Conservation (phyloP, 2,888 invertebrate species). For the Cantharis rufa region DNA sequence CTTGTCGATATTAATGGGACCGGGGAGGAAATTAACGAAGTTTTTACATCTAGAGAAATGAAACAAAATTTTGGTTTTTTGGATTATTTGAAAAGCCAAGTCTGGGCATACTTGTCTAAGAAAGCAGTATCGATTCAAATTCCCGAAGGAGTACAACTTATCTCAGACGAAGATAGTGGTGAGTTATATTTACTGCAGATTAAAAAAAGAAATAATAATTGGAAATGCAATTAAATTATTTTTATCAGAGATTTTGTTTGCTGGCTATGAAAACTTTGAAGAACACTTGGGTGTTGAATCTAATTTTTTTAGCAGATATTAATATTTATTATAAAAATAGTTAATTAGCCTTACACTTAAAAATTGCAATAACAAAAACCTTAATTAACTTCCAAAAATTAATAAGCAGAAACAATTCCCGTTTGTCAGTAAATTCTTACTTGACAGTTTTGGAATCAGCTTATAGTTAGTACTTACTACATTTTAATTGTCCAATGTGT, state of each 20-base stretch:
- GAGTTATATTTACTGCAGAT: not conserved
- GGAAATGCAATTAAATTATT: not conserved
- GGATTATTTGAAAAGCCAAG: not conserved
- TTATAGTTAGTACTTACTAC: not conserved
- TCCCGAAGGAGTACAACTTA: not conserved
- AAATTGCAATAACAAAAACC: not conserved
- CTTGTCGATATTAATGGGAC: not conserved
- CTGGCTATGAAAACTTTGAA: not conserved
- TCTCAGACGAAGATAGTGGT: not conserved
- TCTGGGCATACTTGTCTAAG: not conserved
- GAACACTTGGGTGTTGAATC: no score
- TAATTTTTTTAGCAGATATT: not conserved
- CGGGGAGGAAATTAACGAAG: not conserved
- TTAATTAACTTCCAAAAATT: not conserved
- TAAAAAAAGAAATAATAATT: not conserved
- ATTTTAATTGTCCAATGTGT: not conserved
- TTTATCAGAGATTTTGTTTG: not conserved
- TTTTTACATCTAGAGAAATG: not conserved
- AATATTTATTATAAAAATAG: not conserved
- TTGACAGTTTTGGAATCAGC: not conserved
- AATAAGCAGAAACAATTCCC: not conserved
- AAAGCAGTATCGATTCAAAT: not conserved
- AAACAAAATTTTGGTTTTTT: not conserved
- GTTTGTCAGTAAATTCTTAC: not conserved
- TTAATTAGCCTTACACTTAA: not conserved